phyloP scores from a whole-genome alignment of 2,797 vertebrate genomes.

The Chloroceryle inda region DNA sequence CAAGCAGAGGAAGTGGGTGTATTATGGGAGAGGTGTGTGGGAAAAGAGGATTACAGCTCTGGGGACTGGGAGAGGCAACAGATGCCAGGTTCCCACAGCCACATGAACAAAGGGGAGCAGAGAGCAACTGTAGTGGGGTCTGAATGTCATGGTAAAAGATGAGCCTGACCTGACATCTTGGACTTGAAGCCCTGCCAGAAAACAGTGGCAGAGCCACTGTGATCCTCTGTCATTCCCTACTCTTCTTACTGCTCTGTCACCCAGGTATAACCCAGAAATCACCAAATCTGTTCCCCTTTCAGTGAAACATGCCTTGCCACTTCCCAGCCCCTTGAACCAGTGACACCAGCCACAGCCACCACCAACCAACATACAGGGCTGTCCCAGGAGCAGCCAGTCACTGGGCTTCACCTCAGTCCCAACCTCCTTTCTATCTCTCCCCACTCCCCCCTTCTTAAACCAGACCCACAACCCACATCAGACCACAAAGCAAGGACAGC shows the following conservation, averaged over 20 bases:
- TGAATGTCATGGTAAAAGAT: background rate
- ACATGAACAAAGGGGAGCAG: background rate
- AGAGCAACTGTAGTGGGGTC: background rate
- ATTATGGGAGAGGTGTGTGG: constrained; percentile 20
- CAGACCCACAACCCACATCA: background rate
- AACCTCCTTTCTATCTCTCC: background rate
- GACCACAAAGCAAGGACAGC: background rate
- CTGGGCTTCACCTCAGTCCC: background rate
- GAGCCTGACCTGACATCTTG: background rate
- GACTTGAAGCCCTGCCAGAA: background rate
- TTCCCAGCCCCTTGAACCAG: background rate
- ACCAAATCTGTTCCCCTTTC: background rate
- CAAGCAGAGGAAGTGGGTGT: background rate
- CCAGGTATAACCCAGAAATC: background rate
- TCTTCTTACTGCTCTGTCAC: background rate
- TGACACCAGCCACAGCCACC: background rate
- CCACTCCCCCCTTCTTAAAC: background rate
- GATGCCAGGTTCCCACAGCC: constrained; percentile 48
- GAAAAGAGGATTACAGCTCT: constrained; percentile 21
- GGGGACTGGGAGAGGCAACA: background rate
- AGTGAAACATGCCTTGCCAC: background rate
- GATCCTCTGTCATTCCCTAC: background rate
- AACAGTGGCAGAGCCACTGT: background rate
- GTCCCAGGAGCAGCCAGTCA: background rate
- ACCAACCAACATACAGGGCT: background rate